Conservation (phyloP, 92 coral and sea anemone genomes). For the Galaxea fascicularis region DNA sequence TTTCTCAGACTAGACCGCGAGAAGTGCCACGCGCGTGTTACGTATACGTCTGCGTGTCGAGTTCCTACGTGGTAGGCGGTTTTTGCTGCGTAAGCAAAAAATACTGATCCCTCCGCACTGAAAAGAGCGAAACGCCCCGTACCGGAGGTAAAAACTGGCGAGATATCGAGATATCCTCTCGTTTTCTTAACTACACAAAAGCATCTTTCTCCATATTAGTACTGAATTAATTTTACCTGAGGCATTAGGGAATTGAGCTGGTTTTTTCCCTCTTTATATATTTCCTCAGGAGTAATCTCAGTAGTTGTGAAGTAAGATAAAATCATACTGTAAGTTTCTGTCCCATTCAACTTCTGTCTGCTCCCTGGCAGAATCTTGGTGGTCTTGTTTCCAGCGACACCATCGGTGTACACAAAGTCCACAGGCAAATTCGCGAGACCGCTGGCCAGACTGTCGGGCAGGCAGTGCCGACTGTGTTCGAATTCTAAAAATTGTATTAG, state of each 20-base stretch:
- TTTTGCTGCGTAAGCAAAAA: no score
- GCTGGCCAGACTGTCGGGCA: constrained; percentile 84
- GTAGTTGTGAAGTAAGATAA: constrained; percentile 88
- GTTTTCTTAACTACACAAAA: background rate
- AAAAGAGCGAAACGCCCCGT: no score
- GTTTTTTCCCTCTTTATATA: constrained; percentile 70
- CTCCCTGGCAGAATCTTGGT: constrained; percentile 81
- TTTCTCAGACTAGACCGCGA: no score
- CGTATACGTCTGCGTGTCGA: no score
- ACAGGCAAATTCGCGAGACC: constrained; percentile 94
- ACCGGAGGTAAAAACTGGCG: no score
- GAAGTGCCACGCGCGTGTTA: no score
- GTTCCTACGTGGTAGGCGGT: no score
- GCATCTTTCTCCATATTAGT: background rate
- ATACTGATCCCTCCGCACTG: no score
- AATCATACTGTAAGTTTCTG: constrained; percentile 77
- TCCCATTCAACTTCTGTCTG: constrained; percentile 71
- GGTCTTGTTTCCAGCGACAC: constrained; percentile 71
- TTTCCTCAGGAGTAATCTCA: constrained; percentile 77
- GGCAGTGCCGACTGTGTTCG: constrained; percentile 89
- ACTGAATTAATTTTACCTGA: constrained; percentile 55
- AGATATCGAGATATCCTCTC: no score
- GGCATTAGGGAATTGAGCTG: constrained; percentile 67
- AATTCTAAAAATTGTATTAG: constrained; percentile 81
- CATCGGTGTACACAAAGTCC: constrained; percentile 81